Evolutionary conservation across 2,888 invertebrate species (phyloP).

Genomic region (Cheilosia urbana): DNA sequence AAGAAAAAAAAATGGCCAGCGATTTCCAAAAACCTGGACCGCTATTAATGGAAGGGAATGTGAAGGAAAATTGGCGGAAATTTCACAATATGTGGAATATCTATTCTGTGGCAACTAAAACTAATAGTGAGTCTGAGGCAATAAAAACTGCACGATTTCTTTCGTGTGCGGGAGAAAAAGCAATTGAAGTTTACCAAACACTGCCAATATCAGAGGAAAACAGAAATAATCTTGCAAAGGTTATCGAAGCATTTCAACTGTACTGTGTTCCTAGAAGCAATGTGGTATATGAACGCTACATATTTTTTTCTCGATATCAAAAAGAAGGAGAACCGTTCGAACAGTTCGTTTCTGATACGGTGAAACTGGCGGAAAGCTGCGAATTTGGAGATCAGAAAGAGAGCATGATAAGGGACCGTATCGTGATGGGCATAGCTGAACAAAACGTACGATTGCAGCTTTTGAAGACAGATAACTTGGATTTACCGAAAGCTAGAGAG

Average conservation of each 20-base stretch:
- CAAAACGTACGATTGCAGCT: no score
- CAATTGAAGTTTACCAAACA: constrained; percentile 28
- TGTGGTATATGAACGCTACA: constrained; percentile 35
- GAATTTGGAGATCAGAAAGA: constrained; percentile 25
- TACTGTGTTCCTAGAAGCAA: constrained; percentile 43
- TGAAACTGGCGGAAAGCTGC: constrained; percentile 28
- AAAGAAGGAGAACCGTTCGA: constrained; percentile 42
- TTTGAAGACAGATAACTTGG: no score
- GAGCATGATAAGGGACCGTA: constrained; percentile 26
- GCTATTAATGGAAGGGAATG: constrained; percentile 25
- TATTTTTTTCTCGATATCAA: constrained; percentile 36
- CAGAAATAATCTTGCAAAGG: constrained; percentile 6
- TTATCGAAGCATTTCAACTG: constrained; percentile 19
- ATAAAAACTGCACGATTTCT: constrained; percentile 31
- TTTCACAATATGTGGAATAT: constrained; percentile 35
- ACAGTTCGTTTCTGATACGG: constrained; percentile 9
- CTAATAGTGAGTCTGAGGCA: constrained; percentile 12
- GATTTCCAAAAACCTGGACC: constrained; percentile 18
- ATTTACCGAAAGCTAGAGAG: no score
- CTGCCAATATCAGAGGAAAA: constrained; percentile 21
- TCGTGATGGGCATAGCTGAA: constrained; percentile 5
- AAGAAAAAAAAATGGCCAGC: constrained; percentile 11
- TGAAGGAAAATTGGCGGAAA: constrained; percentile 37
- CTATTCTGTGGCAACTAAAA: constrained; percentile 32
- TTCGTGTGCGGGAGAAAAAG: constrained; percentile 25